phyloP scores from a whole-genome alignment of 2,888 invertebrate species.

The Epirrita christyi region DNA sequence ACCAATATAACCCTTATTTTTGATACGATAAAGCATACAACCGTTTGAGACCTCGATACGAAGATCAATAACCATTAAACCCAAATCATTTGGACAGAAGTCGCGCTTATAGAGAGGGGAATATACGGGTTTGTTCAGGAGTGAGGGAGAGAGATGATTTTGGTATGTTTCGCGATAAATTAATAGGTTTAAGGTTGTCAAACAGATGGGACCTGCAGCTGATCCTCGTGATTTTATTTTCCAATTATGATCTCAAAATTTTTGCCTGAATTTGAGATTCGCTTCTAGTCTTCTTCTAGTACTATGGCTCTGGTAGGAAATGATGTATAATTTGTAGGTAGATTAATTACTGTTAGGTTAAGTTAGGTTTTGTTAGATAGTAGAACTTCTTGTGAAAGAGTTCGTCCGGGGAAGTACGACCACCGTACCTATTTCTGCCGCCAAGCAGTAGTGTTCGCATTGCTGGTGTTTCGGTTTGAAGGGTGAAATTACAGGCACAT shows the following conservation, averaged over 20 bases:
- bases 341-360: too few relatives aligned
- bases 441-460: too few relatives aligned
- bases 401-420: too few relatives aligned
- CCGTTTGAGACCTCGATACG: constrained; percentile 42
- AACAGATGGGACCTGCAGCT: constrained; percentile 73
- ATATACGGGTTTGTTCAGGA: constrained; percentile 45
- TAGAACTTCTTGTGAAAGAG: too few relatives aligned
- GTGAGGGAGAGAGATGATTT: constrained; percentile 54
- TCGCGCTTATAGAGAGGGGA: constrained; percentile 60
- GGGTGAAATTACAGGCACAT: too few relatives aligned
- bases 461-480: too few relatives aligned
- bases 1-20: constrained; percentile 38
- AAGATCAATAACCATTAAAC: constrained; percentile 80
- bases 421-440: too few relatives aligned
- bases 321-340: too few relatives aligned
- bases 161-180: constrained; percentile 56
- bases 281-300: too few relatives aligned
- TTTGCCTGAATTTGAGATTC: constrained; percentile 24
- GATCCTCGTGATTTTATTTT: constrained; percentile 78
- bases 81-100: constrained; percentile 75
- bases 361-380: too few relatives aligned
- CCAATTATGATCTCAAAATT: constrained; percentile 52
- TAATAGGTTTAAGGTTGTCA: constrained; percentile 58
- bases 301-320: too few relatives aligned
- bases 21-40: constrained; percentile 52